A percentile compares a stretch with the other conserved stretches of the same genome.
Conservation (phyloP, 2,888 invertebrate species). For the Drosophila histrio region DNA sequence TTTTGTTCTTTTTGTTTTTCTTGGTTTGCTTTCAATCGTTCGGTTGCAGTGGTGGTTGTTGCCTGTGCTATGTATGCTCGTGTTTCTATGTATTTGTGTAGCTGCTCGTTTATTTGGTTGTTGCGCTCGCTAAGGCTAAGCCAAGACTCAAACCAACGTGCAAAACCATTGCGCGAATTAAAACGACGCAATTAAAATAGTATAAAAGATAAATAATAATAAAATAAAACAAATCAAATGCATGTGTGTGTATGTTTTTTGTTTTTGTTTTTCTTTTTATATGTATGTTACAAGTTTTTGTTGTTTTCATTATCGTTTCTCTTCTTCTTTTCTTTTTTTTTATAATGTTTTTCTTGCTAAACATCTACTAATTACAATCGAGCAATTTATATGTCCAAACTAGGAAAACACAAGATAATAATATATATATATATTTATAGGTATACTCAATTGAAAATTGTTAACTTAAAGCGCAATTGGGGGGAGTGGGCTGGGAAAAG, state of each 20-base stretch:
- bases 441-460: constrained; percentile 11
- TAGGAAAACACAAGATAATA: constrained; percentile 6
- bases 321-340: constrained; percentile 3
- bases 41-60: constrained; percentile 74
- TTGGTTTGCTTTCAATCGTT: constrained; percentile 46
- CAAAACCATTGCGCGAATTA: constrained; percentile 22
- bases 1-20: constrained; percentile 8
- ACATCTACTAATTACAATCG: constrained; percentile 29
- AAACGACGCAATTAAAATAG: constrained; percentile 11
- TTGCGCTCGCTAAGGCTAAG: constrained; percentile 49
- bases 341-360: constrained; percentile 13
- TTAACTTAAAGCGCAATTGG: constrained; percentile 33
- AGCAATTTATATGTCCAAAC: constrained; percentile 25
- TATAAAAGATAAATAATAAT: neutral
- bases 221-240: constrained; percentile 24
- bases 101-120: constrained; percentile 28
- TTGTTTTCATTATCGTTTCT: constrained; percentile 11
- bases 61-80: constrained; percentile 59
- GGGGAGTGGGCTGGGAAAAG: neutral
- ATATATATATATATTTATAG: neutral
- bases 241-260: constrained; percentile 14
- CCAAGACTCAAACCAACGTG: constrained; percentile 37
- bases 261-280: constrained; percentile 10
- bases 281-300: constrained; percentile 42
- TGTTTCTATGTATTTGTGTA: constrained; percentile 22